Base-by-base conservation (phyloP, 2,113 vertebrate species). In the Gavialis gangeticus region DNA sequence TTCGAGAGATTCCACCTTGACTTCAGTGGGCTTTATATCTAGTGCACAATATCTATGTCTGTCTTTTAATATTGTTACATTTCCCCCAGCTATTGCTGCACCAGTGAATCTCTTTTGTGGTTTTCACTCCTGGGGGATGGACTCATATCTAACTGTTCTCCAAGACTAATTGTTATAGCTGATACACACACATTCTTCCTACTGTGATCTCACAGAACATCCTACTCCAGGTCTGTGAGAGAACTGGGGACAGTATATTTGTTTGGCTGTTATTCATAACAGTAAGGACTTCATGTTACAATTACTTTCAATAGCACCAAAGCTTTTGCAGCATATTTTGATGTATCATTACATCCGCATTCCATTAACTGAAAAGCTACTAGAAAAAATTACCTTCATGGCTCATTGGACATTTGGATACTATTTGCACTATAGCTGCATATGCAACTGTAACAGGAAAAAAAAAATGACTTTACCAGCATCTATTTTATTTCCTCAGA, bases 51-150 rank as follows among this genome's bases (percentile, higher is more conserved):
- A 58, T 12, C 6, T 62, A 46, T 46, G 13, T 55, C 10, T 4
- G 15, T 75, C 22, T 2, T 75, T 78, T 34, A 79, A 3, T 15
- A 58, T 75, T 55, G 64, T 0, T 0, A 60, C 28, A 1, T 3
- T 85, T 91, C 64, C 10, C 73, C 3, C 21, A 11, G 0, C 22
- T 75, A 3, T 1, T 75, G 3, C 37, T 3, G 10, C 6, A 79
- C 0, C 0, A 89, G 4, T 17, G 62, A 7, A 17, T 81, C 21
- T 60, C 27, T 75, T 1, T 8, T 55, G 3, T 75, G 28, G 6
- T 46, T 71, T 75, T 11, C 19, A n/a, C 34, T 19, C 19, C 17
- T 22, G 34, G 19, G 34, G 30, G 30, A 5, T 34, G 18, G 22
- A 30, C 37, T 5, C 22, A 22, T 14, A 1, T 71, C 11, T 24